Evolutionary conservation across 2,888 invertebrate species (phyloP).

Genomic region (Isotomurus palustris): DNA sequence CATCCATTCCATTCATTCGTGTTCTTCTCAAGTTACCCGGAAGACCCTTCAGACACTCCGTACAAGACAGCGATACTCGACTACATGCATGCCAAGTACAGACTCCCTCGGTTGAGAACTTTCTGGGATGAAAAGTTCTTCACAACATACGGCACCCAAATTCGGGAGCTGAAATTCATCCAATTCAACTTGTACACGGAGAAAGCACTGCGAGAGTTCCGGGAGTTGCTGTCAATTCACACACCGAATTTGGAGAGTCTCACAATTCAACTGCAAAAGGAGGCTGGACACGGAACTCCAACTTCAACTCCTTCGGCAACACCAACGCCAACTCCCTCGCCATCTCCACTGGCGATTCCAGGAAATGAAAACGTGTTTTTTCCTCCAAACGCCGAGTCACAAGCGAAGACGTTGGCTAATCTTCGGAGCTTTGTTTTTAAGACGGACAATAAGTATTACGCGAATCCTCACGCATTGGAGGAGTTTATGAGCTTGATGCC

Average conservation of each 20-base stretch:
- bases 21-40: slow-evolving; percentile 24
- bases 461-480: slow-evolving; percentile 28
- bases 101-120: slow-evolving; percentile 20
- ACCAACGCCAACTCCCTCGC: slow-evolving; percentile 20
- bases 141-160: slow-evolving; percentile 25
- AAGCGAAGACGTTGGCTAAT: slow-evolving; percentile 19
- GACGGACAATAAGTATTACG: slow-evolving; percentile 29
- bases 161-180: slow-evolving; percentile 21
- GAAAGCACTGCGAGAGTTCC: slow-evolving; percentile 26
- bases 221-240: slow-evolving; percentile 27
- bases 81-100: slow-evolving; percentile 26
- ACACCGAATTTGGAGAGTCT: slow-evolving; percentile 27
- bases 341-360: slow-evolving; percentile 1
- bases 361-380: slow-evolving; percentile 20
- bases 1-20: slow-evolving; percentile 31
- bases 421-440: slow-evolving; percentile 22
- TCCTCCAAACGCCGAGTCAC: slow-evolving; percentile 27
- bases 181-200: slow-evolving; percentile 31
- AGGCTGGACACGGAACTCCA: slow-evolving; percentile 11
- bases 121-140: slow-evolving; percentile 29
- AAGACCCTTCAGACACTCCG: slow-evolving; percentile 31
- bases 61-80: slow-evolving; percentile 30
- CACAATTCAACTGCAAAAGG: slow-evolving; percentile 26
- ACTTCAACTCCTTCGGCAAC: slow-evolving; percentile 20
- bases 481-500: slow-evolving; percentile 33